Conservation (phyloP, 2,888 invertebrate species). For the Luperina nickerlii region DNA sequence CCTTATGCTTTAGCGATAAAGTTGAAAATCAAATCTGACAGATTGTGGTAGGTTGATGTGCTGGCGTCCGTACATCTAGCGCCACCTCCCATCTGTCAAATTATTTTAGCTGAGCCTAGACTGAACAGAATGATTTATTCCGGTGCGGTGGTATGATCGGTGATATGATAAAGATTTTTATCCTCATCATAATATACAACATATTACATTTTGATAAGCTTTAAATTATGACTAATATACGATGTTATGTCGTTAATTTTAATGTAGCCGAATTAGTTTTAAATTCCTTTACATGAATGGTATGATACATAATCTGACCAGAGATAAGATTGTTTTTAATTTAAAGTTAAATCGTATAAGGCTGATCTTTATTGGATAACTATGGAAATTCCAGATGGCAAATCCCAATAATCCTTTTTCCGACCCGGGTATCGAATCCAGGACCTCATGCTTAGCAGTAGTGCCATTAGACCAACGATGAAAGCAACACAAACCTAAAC, state of each 20-base stretch:
- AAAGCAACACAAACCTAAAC: background rate
- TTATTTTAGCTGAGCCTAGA: background rate
- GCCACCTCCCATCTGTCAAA: background rate
- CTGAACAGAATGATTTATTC: background rate
- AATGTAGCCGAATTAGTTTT: constrained; percentile 27
- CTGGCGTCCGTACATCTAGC: constrained; percentile 16
- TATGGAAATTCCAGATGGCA: background rate
- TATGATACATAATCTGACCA: constrained; percentile 39
- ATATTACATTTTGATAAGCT: constrained; percentile 43
- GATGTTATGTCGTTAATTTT: constrained; percentile 15
- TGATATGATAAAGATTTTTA: constrained; percentile 39
- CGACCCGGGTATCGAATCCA: background rate
- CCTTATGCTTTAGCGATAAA: too few relatives aligned
- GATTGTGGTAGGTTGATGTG: too few relatives aligned
- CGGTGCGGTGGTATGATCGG: too few relatives aligned
- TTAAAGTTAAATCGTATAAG: background rate
- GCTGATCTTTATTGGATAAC: constrained; percentile 1
- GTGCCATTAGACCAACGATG: background rate
- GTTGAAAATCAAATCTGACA: too few relatives aligned
- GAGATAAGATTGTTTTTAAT: constrained; percentile 21
- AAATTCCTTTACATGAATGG: constrained; percentile 36
- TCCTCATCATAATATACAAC: constrained; percentile 30
- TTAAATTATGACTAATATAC: constrained; percentile 49
- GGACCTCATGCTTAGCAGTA: background rate
- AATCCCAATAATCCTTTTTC: background rate